phyloP scores from a whole-genome alignment of 2,888 invertebrate genomes.

The Zaprionus obscuricornis region DNA sequence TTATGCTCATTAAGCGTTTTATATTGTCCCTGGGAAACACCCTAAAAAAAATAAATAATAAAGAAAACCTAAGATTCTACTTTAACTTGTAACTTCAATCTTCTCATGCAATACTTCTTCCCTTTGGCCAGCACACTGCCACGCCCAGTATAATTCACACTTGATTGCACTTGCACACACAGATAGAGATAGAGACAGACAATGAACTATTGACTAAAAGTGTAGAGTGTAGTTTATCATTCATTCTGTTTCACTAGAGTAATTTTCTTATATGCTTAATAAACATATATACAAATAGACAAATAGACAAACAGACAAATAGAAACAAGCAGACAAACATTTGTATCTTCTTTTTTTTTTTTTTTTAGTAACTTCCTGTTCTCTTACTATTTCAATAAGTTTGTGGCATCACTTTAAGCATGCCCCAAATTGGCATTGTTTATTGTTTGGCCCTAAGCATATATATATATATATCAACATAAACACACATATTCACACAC shows the following conservation, averaged over 20 bases:
- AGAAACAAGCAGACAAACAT: too few relatives aligned
- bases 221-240: conserved; percentile 24
- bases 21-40: conserved; percentile 50
- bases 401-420: conserved; percentile 35
- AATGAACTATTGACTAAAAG: conserved; percentile 22
- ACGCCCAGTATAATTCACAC: conserved; percentile 64
- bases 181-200: too few relatives aligned
- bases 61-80: conserved; percentile 1
- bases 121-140: conserved; percentile 4
- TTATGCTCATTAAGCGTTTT: conserved; percentile 37
- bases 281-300: too few relatives aligned
- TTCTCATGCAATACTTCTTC: neutral
- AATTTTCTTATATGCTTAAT: conserved; percentile 1
- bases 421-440: conserved; percentile 58
- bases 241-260: conserved; percentile 20
- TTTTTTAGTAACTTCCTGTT: conserved; percentile 39
- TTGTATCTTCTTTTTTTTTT: neutral
- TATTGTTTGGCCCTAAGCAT: conserved; percentile 44
- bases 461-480: too few relatives aligned
- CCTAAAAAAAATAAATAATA: conserved; percentile 23
- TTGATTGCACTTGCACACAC: conserved; percentile 47
- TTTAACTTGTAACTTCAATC: neutral
- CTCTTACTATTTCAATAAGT: conserved; percentile 44
- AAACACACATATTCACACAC: too few relatives aligned
- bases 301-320: too few relatives aligned